These are phyloP conservation scores for Synchiropus splendidus DNA, from an alignment of 2,113 vertebrate species.

Conservation along the genomic window DNA sequence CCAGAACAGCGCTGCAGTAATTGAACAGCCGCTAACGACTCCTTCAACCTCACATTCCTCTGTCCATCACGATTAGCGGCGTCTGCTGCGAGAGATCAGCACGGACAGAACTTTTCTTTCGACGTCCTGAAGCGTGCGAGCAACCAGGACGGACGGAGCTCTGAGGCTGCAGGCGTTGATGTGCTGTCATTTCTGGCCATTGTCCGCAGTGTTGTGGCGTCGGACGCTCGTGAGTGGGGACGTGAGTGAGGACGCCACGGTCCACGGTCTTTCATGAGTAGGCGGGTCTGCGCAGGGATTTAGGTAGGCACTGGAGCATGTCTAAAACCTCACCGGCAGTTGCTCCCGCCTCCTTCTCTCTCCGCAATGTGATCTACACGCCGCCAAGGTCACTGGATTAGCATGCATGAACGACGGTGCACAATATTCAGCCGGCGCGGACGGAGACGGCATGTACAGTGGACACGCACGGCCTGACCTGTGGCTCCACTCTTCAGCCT, in stretches of 20 bases:
- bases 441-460: slow-evolving; percentile 16
- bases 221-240: slow-evolving; percentile 49
- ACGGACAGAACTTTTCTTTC: slow-evolving; percentile 41
- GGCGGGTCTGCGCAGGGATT: slow-evolving; percentile 44
- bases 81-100: slow-evolving; percentile 26
- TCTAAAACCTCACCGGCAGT: slow-evolving; percentile 43
- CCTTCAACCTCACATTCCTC: slow-evolving; percentile 39
- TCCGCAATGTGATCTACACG: slow-evolving; percentile 29
- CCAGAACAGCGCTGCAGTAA: too few relatives aligned
- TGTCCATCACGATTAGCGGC: slow-evolving; percentile 38
- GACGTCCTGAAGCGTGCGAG: slow-evolving; percentile 43
- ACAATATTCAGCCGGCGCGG: slow-evolving; percentile 38
- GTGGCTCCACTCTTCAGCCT: neutral
- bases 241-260: slow-evolving; percentile 36
- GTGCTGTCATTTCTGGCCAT: slow-evolving; percentile 43
- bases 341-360: slow-evolving; percentile 24
- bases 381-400: slow-evolving; percentile 54
- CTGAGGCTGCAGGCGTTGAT: slow-evolving; percentile 35
- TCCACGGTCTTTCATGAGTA: slow-evolving; percentile 41
- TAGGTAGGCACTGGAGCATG: slow-evolving; percentile 46
- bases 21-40: slow-evolving; percentile 3
- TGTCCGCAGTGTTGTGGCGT: slow-evolving; percentile 25
- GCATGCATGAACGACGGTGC: slow-evolving; percentile 50
- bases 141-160: slow-evolving; percentile 35
- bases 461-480: neutral